These are phyloP conservation scores for Palaemon carinicauda DNA, from an alignment of 1,140 invertebrate species.

Conservation along the genomic window DNA sequence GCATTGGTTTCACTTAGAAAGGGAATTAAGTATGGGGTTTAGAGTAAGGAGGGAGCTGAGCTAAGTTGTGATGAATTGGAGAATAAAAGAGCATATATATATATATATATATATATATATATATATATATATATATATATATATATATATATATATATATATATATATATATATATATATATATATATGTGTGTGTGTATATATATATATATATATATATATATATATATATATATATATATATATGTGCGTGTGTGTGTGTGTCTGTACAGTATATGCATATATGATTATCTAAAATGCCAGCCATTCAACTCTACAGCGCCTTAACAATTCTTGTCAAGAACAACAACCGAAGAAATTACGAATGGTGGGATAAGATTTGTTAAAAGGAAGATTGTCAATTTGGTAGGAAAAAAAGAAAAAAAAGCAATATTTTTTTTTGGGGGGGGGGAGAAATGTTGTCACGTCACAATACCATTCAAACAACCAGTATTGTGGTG, in stretches of 20 bases:
- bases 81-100: neutral
- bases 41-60: neutral
- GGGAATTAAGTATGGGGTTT: too few species aligned
- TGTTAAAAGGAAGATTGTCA: too few species aligned
- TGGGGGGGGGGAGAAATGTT: too few species aligned
- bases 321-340: too few species aligned
- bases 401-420: too few species aligned
- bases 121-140: constrained; percentile 37
- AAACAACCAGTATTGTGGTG: too few species aligned
- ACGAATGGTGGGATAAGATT: too few species aligned
- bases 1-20: too few species aligned
- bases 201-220: constrained; percentile 27
- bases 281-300: neutral
- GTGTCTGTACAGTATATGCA: constrained; percentile 13
- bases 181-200: constrained; percentile 17
- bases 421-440: too few species aligned
- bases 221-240: constrained; percentile 31
- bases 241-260: constrained; percentile 17
- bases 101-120: constrained; percentile 33
- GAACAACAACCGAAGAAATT: too few species aligned
- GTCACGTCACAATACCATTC: too few species aligned
- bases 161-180: constrained; percentile 25
- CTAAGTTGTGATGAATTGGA: neutral
- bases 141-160: constrained; percentile 37
- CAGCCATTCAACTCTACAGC: too few species aligned